Base-by-base conservation (phyloP, 2,113 vertebrate genomes). In the Sorex fumeus region DNA sequence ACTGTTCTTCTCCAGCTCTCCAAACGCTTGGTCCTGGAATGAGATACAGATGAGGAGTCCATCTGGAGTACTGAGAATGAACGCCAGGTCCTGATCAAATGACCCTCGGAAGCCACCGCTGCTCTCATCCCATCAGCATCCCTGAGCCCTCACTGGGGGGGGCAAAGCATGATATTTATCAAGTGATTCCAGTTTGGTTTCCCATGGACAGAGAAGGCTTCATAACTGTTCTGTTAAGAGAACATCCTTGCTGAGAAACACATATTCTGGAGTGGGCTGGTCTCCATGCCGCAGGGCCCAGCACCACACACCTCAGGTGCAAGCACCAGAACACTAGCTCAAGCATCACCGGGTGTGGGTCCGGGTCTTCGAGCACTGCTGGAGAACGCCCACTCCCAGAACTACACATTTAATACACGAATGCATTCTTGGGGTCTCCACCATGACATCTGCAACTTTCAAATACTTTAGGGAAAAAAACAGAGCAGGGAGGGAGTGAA, bases 1-100 rank as follows among this genome's bases (percentile, higher is more conserved):
- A 85, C 99, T 99, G 97, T 99, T 99, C 96, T 99, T 99, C 97
- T 99, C 99, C 97, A 99, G 97, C 95, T 99, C 99, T 40, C 99
- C 99, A 75, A 99, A 99, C 0, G 99, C 99, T 97, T 99, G 99
- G 95, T 99, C 99, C 99, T 99, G 95, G 93, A 93, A 93, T 74
- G 45, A 94, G 16, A 96, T 0, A 93, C 69, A 93, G 87, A 87
- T 43, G 8, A 84, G 93, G 40, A 88, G 79, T 77, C 45, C 40
- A 76, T 80, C 2, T 86, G 23, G 88, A 93, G 70, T 16, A 4
- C 87, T 47, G 77, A 76, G 88, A 71, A 70, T 15, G 87, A 95
- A 92, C n/a, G 16, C 71, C 79, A 92, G n/a, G 5, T 15, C n/a
- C 64, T 79, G 84, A 10, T 18, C 47, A 82, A 95, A 69, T 57